These are phyloP conservation scores for Characodon lateralis DNA, from an alignment of 2,797 vertebrate species.

Conservation along the genomic window DNA sequence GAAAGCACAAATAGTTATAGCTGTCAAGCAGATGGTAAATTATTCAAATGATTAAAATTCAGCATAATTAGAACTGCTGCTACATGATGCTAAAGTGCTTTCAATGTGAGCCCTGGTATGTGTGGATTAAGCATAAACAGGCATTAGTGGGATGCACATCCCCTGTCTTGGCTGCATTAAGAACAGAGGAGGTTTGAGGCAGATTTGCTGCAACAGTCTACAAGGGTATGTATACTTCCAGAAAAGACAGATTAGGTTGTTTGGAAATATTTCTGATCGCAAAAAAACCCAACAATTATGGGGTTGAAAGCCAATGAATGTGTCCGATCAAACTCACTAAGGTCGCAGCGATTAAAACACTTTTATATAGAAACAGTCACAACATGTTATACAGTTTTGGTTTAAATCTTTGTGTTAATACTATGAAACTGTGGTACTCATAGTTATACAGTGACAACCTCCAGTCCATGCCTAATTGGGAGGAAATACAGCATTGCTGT, in stretches of 20 bases:
- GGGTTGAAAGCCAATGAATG: too few relatives aligned
- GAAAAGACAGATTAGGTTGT: background rate
- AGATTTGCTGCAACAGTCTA: background rate
- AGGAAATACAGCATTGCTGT: background rate
- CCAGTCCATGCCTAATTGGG: too few relatives aligned
- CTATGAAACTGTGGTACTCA: background rate
- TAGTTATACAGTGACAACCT: background rate
- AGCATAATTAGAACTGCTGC: background rate
- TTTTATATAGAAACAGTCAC: background rate
- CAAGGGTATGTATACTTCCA: background rate
- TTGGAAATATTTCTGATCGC: background rate
- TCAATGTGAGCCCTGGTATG: background rate
- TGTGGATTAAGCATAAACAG: background rate
- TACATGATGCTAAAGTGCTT: background rate
- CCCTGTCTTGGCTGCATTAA: background rate
- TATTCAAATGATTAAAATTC: too few relatives aligned
- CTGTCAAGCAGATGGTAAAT: background rate
- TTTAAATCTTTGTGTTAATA: too few relatives aligned
- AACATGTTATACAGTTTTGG: background rate
- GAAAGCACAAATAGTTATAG: background rate
- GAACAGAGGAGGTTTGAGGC: background rate
- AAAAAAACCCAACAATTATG: too few relatives aligned
- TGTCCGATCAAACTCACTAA: background rate
- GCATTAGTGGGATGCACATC: background rate
- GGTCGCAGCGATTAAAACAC: too few relatives aligned